Evolutionary conservation across 2,888 invertebrate genomes (phyloP).

Genomic region (Bhutanitis thaidina): DNA sequence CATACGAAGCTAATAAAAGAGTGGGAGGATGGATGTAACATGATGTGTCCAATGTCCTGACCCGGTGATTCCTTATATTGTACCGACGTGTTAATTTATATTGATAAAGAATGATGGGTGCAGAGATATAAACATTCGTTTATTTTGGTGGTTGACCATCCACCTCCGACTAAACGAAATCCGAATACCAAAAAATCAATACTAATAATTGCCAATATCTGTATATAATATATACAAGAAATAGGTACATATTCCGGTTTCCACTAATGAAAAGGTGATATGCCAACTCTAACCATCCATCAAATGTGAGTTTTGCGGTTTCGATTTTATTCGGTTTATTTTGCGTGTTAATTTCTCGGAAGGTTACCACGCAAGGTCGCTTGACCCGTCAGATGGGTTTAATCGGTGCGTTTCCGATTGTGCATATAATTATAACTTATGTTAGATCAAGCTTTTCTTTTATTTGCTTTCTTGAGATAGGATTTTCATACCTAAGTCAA

Average conservation of each 20-base stretch:
- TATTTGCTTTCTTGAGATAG: constrained; percentile 13
- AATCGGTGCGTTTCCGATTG: constrained; percentile 28
- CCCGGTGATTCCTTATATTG: constrained; percentile 23
- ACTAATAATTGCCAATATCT: too few species aligned
- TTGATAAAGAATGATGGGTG: constrained; percentile 35
- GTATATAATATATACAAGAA: too few species aligned
- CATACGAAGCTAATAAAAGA: constrained; percentile 39
- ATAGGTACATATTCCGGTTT: too few species aligned
- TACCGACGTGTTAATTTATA: constrained; percentile 28
- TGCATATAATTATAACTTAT: constrained; percentile 38
- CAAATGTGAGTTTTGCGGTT: constrained; percentile 33
- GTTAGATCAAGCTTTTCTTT: constrained; percentile 24
- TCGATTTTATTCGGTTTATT: constrained; percentile 47
- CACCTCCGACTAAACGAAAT: too few species aligned
- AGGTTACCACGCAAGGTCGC: constrained; percentile 66
- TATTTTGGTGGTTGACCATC: too few species aligned
- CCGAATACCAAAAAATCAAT: too few species aligned
- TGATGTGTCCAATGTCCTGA: constrained; percentile 27
- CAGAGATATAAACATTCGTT: constrained; percentile 24
- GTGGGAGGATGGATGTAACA: constrained; percentile 24
- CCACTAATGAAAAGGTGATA: background rate
- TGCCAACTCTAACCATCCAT: constrained; percentile 5
- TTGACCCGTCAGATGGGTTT: constrained; percentile 34
- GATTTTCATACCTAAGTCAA: background rate
- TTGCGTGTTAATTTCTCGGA: constrained; percentile 54